Conservation (phyloP, 2,888 invertebrate genomes). For the Hymenopus coronatus region DNA sequence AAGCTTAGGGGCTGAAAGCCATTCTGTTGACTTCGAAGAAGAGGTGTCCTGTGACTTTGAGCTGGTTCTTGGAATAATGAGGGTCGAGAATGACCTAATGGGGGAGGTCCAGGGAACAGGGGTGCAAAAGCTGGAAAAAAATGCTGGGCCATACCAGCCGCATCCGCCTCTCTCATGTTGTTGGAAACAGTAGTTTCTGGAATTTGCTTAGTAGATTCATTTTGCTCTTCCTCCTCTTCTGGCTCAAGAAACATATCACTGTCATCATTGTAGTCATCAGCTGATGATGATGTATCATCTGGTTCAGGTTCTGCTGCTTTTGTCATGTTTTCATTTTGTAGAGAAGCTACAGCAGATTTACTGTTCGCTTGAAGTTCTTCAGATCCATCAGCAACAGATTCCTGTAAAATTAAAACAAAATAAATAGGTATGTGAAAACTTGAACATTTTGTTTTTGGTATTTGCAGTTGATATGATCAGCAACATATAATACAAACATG, state of each 20-base stretch:
- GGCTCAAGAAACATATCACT: conserved; percentile 9
- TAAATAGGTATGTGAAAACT: background rate
- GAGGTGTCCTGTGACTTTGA: conserved; percentile 58
- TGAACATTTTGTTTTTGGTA: background rate
- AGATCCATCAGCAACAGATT: background rate
- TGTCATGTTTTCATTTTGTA: background rate
- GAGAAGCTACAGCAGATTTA: background rate
- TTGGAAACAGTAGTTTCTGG: background rate
- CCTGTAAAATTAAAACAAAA: background rate
- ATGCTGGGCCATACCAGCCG: conserved; percentile 37
- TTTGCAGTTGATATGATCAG: background rate
- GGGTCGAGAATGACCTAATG: conserved; percentile 60
- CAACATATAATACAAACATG: too few relatives aligned
- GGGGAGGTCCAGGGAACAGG: conserved; percentile 60
- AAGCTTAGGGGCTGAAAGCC: conserved; percentile 30
- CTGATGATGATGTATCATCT: background rate
- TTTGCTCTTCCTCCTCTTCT: background rate
- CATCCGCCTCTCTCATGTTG: background rate
- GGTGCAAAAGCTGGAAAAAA: conserved; percentile 77
- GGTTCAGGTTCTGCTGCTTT: background rate
- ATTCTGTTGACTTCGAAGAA: conserved; percentile 30
- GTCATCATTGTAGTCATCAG: background rate
- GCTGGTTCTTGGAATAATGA: conserved; percentile 56
- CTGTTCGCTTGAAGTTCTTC: background rate
- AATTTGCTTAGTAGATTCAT: background rate